Conservation (phyloP, 2,888 invertebrate species). For the Branchipolynoe longqiensis region DNA sequence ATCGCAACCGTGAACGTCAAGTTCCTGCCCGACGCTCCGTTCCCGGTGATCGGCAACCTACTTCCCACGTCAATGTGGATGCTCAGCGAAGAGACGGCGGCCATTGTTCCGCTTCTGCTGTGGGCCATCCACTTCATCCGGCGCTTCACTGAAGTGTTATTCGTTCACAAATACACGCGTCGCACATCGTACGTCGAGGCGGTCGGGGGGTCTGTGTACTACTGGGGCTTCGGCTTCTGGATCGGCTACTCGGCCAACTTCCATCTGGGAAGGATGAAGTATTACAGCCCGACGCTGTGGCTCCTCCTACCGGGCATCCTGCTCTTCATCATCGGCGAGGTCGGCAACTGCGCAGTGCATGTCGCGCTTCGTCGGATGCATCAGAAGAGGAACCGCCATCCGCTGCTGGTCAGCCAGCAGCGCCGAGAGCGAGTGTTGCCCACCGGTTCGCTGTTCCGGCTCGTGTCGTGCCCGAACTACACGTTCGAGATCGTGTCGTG, state of each 20-base stretch:
- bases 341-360: conserved; percentile 61
- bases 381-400: background rate
- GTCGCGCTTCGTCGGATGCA: conserved; percentile 36
- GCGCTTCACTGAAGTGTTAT: conserved; percentile 62
- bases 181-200: conserved; percentile 41
- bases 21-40: conserved; percentile 44
- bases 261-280: conserved; percentile 55
- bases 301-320: conserved; percentile 57
- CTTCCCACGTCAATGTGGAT: conserved; percentile 46
- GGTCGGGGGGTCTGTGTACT: conserved; percentile 55
- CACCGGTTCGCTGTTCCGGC: conserved; percentile 28
- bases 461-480: conserved; percentile 63
- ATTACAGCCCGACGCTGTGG: conserved; percentile 41
- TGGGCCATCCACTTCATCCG: conserved; percentile 62
- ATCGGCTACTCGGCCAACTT: conserved; percentile 62
- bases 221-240: conserved; percentile 63
- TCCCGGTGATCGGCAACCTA: conserved; percentile 58
- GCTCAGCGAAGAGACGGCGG: background rate
- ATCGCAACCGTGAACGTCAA: conserved; percentile 53
- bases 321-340: conserved; percentile 59
- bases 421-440: conserved; percentile 40
- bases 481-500: conserved; percentile 64
- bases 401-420: background rate
- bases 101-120: conserved; percentile 53
- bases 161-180: conserved; percentile 61